A percentile compares a stretch with the other conserved stretches of the same genome.
phyloP scores from a whole-genome alignment of 2,113 vertebrate genomes.

The Upupa epops region DNA sequence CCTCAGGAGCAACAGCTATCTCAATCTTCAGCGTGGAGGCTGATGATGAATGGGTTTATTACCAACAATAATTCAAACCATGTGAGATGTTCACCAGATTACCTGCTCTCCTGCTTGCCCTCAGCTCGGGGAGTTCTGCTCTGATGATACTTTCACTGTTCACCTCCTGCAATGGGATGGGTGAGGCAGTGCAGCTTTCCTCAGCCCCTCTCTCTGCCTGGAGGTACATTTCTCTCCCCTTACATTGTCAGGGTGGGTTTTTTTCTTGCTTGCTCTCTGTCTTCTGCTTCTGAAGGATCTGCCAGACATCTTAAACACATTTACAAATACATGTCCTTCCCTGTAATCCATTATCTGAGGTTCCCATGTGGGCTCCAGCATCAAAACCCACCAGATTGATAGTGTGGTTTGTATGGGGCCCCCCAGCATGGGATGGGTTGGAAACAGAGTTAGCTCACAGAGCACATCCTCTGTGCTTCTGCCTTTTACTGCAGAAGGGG shows the following conservation, averaged over 20 bases:
- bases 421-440: neutral
- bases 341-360: constrained; percentile 36
- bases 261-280: neutral
- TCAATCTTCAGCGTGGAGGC: neutral
- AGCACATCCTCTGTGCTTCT: neutral
- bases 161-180: neutral
- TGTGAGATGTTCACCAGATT: neutral
- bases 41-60: constrained; percentile 41
- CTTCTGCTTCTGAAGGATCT: neutral
- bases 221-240: neutral
- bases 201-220: neutral
- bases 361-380: constrained; percentile 20
- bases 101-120: neutral
- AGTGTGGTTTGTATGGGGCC: neutral
- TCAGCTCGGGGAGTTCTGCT: neutral
- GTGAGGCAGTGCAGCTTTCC: neutral
- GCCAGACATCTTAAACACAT: constrained; percentile 52
- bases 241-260: neutral
- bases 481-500: neutral
- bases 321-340: constrained; percentile 21
- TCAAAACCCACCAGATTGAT: constrained; percentile 20
- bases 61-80: constrained; percentile 31
- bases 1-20: neutral
- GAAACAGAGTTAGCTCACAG: neutral
- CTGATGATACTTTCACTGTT: neutral